These are phyloP conservation scores for Rhodophaea formosa DNA, from an alignment of 2,888 invertebrate species.

Conservation along the genomic window DNA sequence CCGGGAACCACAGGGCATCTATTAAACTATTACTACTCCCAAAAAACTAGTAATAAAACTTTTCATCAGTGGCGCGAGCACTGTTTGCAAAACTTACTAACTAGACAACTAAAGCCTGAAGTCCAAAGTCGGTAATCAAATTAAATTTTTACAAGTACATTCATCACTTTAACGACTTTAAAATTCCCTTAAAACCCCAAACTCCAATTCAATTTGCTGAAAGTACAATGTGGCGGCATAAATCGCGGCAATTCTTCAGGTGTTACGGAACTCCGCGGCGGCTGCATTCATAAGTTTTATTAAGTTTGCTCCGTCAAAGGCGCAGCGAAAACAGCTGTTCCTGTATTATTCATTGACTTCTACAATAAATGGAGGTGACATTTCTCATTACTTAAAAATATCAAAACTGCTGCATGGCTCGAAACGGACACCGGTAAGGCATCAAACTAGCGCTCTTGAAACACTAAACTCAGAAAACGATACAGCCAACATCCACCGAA, in stretches of 20 bases:
- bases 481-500: too few relatives aligned
- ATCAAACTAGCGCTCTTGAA: neutral
- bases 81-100: neutral
- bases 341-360: conserved; percentile 32
- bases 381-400: too few relatives aligned
- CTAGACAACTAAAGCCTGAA: neutral
- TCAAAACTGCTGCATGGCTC: neutral
- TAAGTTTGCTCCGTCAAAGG: conserved; percentile 49
- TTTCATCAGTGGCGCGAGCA: too few relatives aligned
- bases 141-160: neutral
- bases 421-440: too few relatives aligned
- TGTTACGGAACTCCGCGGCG: conserved; percentile 41
- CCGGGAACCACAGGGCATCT: too few relatives aligned
- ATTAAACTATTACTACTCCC: too few relatives aligned
- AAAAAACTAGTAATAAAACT: too few relatives aligned
- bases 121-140: neutral
- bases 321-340: conserved; percentile 35
- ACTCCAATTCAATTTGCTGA: conserved; percentile 37
- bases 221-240: conserved; percentile 38
- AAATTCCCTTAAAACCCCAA: neutral
- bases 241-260: conserved; percentile 33
- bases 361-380: neutral
- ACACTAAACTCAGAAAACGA: neutral
- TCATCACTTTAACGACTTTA: neutral
- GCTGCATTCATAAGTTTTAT: conserved; percentile 64